phyloP scores from a whole-genome alignment of 1,140 invertebrate genomes.

The Temnothorax curvispinosus region DNA sequence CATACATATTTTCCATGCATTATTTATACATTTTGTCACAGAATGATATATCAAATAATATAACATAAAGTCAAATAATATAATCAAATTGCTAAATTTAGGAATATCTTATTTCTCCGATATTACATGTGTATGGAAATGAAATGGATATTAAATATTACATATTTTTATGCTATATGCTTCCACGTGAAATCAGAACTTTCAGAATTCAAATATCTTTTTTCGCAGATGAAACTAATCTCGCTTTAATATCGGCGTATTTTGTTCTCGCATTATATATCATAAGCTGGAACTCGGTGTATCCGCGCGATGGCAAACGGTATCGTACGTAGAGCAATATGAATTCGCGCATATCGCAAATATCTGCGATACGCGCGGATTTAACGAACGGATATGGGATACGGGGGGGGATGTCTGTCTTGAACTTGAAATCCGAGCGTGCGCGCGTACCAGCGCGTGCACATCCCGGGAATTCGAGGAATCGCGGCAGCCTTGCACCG shows the following conservation, averaged over 20 bases:
- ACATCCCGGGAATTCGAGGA: slow-evolving; percentile 44
- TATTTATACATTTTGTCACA: not conserved
- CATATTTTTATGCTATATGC: not conserved
- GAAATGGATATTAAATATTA: not conserved
- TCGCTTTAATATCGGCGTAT: not conserved
- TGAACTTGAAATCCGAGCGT: slow-evolving; percentile 46
- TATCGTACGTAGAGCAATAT: not conserved
- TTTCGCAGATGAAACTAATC: not conserved
- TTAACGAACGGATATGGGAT: not conserved
- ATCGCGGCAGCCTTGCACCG: slow-evolving; percentile 61
- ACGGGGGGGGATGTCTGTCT: slow-evolving; percentile 1
- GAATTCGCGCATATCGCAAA: slow-evolving; percentile 1
- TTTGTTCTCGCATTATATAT: not conserved
- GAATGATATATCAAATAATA: slow-evolving; percentile 4
- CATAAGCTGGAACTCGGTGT: not conserved
- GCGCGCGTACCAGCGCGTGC: slow-evolving; percentile 26
- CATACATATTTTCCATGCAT: slow-evolving; percentile 10
- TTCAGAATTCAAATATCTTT: not conserved
- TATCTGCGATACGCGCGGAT: not conserved
- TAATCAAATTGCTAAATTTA: not conserved
- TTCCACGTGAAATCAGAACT: not conserved
- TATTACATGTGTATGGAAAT: not conserved
- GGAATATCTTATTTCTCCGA: not conserved
- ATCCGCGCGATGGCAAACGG: not conserved
- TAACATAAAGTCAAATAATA: not conserved